Conservation (phyloP, 1,140 invertebrate genomes). For the Drosophila biarmipes region DNA sequence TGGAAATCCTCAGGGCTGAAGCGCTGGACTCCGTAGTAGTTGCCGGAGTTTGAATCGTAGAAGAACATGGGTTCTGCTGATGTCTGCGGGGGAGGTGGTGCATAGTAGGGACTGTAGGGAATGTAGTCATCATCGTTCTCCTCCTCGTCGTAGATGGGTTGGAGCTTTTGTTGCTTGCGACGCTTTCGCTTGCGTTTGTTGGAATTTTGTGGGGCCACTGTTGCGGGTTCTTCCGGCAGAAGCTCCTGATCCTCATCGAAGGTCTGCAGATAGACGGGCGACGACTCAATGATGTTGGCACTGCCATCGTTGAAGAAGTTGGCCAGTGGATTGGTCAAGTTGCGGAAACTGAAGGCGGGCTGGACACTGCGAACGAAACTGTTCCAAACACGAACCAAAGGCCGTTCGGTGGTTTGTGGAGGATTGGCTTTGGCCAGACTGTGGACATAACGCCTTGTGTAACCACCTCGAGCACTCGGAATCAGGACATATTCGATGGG, state of each 20-base stretch:
- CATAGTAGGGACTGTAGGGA: constrained; percentile 43
- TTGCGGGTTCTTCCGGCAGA: constrained; percentile 11
- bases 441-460: constrained; percentile 35
- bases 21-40: constrained; percentile 64
- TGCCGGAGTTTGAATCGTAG: constrained; percentile 49
- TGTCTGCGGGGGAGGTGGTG: constrained; percentile 5
- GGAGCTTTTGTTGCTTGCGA: constrained; percentile 57
- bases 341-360: constrained; percentile 60
- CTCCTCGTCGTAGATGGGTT: constrained; percentile 32
- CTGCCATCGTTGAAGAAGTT: constrained; percentile 73
- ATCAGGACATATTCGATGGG: constrained; percentile 32
- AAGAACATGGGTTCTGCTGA: constrained; percentile 55
- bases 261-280: constrained; percentile 52
- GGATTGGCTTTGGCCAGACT: constrained; percentile 32
- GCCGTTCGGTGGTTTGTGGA: constrained; percentile 60
- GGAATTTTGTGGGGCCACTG: constrained; percentile 18
- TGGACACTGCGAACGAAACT: constrained; percentile 74
- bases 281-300: constrained; percentile 68
- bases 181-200: constrained; percentile 68
- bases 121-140: constrained; percentile 49
- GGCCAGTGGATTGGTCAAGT: constrained; percentile 71
- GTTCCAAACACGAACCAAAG: constrained; percentile 72
- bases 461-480: constrained; percentile 25
- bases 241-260: constrained; percentile 19
- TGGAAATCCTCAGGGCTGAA: constrained; percentile 47